Evolutionary conservation across 1,140 invertebrate genomes (phyloP).

Genomic region (Melitaea cinxia): DNA sequence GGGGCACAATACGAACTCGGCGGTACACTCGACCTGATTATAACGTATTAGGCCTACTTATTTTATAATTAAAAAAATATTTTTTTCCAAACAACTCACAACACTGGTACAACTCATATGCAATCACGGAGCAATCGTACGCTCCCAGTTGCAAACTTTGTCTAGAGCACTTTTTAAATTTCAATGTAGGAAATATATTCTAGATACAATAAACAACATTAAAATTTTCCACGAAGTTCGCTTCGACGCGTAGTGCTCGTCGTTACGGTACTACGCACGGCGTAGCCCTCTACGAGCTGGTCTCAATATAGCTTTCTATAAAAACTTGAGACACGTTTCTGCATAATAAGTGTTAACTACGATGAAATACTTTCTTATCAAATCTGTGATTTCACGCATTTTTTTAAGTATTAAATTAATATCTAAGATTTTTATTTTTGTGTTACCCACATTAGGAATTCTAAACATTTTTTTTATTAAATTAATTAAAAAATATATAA

Average conservation of each 20-base stretch:
- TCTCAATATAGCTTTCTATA: neutral
- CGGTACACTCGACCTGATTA: conserved; percentile 63
- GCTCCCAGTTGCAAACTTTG: neutral
- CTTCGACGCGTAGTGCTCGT: neutral
- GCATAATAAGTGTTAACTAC: neutral
- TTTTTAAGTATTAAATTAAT: neutral
- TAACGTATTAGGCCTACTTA: conserved; percentile 50
- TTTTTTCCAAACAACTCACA: neutral
- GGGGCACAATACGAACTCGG: conserved; percentile 70
- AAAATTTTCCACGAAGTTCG: conserved; percentile 5
- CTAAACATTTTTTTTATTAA: too few relatives aligned
- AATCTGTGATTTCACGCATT: too few relatives aligned
- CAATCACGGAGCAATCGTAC: neutral
- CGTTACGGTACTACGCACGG: conserved; percentile 9
- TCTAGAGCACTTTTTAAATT: conserved; percentile 3
- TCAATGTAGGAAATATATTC: conserved; percentile 5
- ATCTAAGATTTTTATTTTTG: too few relatives aligned
- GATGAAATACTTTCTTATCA: too few relatives aligned
- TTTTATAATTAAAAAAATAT: conserved; percentile 15
- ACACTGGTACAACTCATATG: neutral
- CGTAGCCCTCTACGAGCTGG: conserved; percentile 22
- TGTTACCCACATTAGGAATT: too few relatives aligned
- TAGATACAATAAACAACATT: conserved; percentile 6
- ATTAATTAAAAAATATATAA: too few relatives aligned
- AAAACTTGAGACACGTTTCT: neutral